Evolutionary conservation across 1,140 invertebrate genomes (phyloP), one percentile per base, ranked within the genome.

Genomic region (Drosophila rhopaloa): DNA sequence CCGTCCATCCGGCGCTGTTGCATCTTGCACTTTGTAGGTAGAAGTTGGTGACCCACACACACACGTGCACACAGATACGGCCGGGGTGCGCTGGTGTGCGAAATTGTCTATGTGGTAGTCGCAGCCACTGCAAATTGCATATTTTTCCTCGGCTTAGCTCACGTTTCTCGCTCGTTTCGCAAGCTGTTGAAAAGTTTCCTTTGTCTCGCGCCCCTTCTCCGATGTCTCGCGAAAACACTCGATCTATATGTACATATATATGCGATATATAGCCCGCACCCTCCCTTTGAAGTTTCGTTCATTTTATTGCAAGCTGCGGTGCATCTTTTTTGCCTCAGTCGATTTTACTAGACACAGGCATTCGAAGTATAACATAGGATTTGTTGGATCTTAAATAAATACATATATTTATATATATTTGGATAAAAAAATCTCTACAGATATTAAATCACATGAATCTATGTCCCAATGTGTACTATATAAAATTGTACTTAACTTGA

Each of bases 81-180:
- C 10, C 40, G n/a, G 29, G 19, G 9, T 24, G n/a, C 6, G 37
- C n/a, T 43, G 14, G n/a, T 71, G 24, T 44, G 40, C 14, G 46
- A 50, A 58, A 13, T 6, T 51, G 43, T 38, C 29, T 47, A 40
- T 58, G 61, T 57, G 19, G 32, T 56, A 59, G 29, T 38, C 47
- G 46, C 35, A 68, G 41, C 50, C 58, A 50, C 51, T 71, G 65
- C 41, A 72, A 79, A 78, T 81, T 81, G 61, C 73, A 78, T 78
- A 56, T 78, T 78, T 78, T 72, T 78, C 50, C 35, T 78, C 38
- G 40, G 75, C 79, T 77, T 63, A 74, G 50, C 74, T 81, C 74
- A 81, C 74, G 68, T 81, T 81, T 81, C 79, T 81, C 58, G 70
- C 72, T 77, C 57, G 62, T 81, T 81, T 81, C 65, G 65, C 65